Base-by-base conservation (phyloP, 2,113 vertebrate genomes). In the Suncus etruscus region DNA sequence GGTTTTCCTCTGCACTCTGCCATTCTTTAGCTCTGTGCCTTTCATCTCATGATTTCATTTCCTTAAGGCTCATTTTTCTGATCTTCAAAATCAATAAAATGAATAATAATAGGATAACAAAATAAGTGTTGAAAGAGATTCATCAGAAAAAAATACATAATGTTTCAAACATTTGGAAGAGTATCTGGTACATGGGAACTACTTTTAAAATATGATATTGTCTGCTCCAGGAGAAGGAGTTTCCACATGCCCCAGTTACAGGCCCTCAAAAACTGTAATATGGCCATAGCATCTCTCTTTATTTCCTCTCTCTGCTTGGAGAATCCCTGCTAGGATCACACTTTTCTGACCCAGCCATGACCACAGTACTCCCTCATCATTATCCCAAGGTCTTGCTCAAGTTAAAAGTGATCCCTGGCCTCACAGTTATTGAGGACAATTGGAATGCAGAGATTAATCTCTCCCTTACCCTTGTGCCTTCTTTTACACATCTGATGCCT, bases 81-180 rank as follows among this genome's bases (percentile, higher is more conserved):
- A 87, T 93, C 58, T 88, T 47, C 2, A 76, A 88, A 91, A 82
- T 83, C 25, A 90, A 88, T n/a, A 48, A n/a, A n/a, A n/a, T n/a
- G n/a, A n/a, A n/a, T n/a, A n/a, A n/a, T n/a, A n/a, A n/a, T n/a
- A n/a, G n/a, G n/a, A n/a, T n/a, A n/a, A n/a, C n/a, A n/a, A n/a
- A n/a, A n/a, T n/a, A n/a, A n/a, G n/a, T n/a, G n/a, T 29, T 11
- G 20, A 73, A 6, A 76, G n/a, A 65, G n/a, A n/a, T 14, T 87
- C 12, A 66, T n/a, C 92, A 9, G 1, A 86, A n/a, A 39, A 39
- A 39, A 39, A 39, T 39, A 39, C 91, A 86, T 24, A 82, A 65
- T 9, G 0, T 66, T 6, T 81, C 68, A 89, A 77, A 68, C 29
- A 50, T 68, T 61, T 29, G 48, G 47, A 11, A 87, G 11, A 78